Evolutionary conservation across 2,113 vertebrate genomes (phyloP).

Genomic region (Rattus norvegicus): GRCr8 NC_086023.1:64739501-64740000

Average conservation of each 20-base stretch:
- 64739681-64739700: slow-evolving; percentile 17
- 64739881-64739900: neutral
- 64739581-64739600: neutral
- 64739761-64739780: slow-evolving; percentile 63
- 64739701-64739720: slow-evolving; percentile 53
- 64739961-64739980: slow-evolving; percentile 33
- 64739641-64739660: slow-evolving; percentile 3
- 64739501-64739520: neutral
- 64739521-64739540: neutral
- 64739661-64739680: slow-evolving; percentile 22
- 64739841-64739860: slow-evolving; percentile 60
- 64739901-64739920: neutral
- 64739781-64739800: slow-evolving; percentile 54
- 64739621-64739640: neutral
- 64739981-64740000: neutral
- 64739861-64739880: neutral
- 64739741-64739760: slow-evolving; percentile 39
- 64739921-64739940: neutral
- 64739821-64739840: slow-evolving; percentile 48
- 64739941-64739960: neutral
- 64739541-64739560: slow-evolving; percentile 18
- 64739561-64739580: neutral
- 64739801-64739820: neutral
- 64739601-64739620: neutral
- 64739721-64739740: neutral